Percentiles rank a stretch among this genome's conserved stretches.
Conservation (phyloP, 2,113 vertebrate species). For the Myiozetetes cayanensis region DNA sequence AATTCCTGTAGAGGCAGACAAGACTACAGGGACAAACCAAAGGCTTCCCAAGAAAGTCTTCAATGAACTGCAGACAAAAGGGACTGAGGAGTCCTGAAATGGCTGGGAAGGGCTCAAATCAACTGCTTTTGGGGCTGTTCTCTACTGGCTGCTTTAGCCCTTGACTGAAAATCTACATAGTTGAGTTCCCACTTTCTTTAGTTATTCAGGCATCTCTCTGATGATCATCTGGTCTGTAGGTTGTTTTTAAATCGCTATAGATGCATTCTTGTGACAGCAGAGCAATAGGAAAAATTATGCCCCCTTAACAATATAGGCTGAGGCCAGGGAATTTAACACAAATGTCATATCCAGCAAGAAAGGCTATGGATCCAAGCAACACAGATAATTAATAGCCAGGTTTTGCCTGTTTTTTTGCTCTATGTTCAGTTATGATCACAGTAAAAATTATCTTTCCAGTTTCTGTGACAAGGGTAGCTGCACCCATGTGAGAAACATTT, state of each 20-base stretch:
- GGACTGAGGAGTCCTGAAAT: neutral
- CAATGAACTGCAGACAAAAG: neutral
- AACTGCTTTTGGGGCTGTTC: neutral
- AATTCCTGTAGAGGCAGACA: neutral
- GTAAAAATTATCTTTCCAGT: neutral
- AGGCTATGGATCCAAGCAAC: neutral
- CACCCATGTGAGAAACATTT: rapidly evolving
- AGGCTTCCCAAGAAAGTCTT: neutral
- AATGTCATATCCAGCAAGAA: neutral
- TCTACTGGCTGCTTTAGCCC: neutral
- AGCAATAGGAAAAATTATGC: neutral
- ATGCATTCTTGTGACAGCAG: neutral
- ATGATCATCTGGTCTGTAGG: neutral
- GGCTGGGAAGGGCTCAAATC: neutral
- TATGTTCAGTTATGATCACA: neutral
- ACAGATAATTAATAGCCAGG: neutral
- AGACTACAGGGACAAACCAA: neutral
- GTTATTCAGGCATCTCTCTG: neutral
- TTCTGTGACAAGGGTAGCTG: neutral
- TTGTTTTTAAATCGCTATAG: neutral
- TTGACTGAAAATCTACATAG: neutral
- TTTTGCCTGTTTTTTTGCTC: neutral
- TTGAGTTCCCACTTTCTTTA: neutral
- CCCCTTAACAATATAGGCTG: rapidly evolving
- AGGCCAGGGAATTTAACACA: neutral